phyloP scores from a whole-genome alignment of 2,888 invertebrate genomes.

The Choreutis nemorana region DNA sequence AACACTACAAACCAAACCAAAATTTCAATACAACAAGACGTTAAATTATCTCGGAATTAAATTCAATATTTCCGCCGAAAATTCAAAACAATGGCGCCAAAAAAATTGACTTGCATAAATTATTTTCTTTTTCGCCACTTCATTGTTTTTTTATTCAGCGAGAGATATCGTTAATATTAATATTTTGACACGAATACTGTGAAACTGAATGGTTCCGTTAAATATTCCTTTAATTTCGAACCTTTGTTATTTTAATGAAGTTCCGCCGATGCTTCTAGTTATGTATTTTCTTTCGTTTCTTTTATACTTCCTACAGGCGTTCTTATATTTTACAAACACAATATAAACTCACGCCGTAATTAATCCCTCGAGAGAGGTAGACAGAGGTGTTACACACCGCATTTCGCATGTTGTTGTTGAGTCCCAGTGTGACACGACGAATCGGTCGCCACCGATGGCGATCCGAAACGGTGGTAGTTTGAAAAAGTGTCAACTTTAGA shows the following conservation, averaged over 20 bases:
- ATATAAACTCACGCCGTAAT: too few relatives aligned
- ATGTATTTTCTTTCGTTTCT: too few relatives aligned
- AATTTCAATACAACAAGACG: conserved; percentile 11
- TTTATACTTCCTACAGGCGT: too few relatives aligned
- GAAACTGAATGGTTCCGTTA: conserved; percentile 41
- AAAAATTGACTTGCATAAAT: conserved; percentile 59
- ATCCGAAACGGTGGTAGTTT: too few relatives aligned
- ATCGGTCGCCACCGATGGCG: too few relatives aligned
- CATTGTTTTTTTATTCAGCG: conserved; percentile 52
- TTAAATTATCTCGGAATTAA: conserved; percentile 48
- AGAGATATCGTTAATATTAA: conserved; percentile 66
- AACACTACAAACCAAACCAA: conserved; percentile 9
- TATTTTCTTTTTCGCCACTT: conserved; percentile 50
- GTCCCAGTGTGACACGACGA: too few relatives aligned
- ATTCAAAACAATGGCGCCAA: conserved; percentile 52
- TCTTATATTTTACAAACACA: too few relatives aligned
- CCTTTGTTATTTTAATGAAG: conserved; percentile 60
- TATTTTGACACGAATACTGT: conserved; percentile 62
- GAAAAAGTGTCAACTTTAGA: too few relatives aligned
- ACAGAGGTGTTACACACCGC: too few relatives aligned
- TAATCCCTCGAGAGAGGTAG: too few relatives aligned
- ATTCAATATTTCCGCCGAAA: conserved; percentile 38
- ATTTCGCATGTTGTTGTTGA: too few relatives aligned
- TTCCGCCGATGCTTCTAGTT: conserved; percentile 19
- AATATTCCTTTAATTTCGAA: conserved; percentile 48